phyloP scores from a whole-genome alignment of 1,140 invertebrate genomes.

The Cyrtorhinus lividipennis region DNA sequence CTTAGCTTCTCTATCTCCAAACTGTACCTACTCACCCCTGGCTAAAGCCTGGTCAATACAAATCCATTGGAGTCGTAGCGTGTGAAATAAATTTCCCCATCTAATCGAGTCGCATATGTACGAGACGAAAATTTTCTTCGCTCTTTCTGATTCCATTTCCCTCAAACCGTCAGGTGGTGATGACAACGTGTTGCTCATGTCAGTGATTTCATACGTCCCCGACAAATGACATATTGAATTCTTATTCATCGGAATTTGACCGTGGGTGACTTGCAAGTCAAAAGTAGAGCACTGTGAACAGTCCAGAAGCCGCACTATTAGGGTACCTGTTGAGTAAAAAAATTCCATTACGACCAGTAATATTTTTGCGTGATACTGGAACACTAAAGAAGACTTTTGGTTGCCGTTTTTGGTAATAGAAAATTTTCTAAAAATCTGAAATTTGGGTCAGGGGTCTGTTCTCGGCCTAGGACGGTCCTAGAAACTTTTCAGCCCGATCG shows the following conservation, averaged over 20 bases:
- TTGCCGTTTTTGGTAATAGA: too few relatives aligned
- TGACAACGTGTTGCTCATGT: conserved; percentile 11
- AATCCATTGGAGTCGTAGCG: conserved; percentile 4
- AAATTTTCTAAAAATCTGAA: too few relatives aligned
- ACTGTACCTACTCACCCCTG: background rate
- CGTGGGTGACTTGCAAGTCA: background rate
- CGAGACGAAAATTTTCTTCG: background rate
- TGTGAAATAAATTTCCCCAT: conserved; percentile 12
- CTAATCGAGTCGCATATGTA: conserved; percentile 11
- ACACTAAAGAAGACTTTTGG: too few relatives aligned
- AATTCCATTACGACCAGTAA: background rate
- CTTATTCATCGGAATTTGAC: background rate
- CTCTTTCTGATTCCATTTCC: background rate
- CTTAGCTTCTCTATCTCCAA: too few relatives aligned
- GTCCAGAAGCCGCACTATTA: conserved; percentile 1
- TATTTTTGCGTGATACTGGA: background rate
- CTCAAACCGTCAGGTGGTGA: conserved; percentile 1
- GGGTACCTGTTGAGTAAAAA: background rate
- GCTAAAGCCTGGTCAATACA: conserved; percentile 6
- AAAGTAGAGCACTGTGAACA: background rate
- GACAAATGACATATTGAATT: conserved; percentile 3
- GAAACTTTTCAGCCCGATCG: too few relatives aligned
- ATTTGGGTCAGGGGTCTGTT: too few relatives aligned
- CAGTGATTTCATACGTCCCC: background rate
- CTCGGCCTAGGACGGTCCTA: too few relatives aligned